Base-by-base conservation (phyloP, 1,140 invertebrate genomes). In the Bombus balteatus region DNA sequence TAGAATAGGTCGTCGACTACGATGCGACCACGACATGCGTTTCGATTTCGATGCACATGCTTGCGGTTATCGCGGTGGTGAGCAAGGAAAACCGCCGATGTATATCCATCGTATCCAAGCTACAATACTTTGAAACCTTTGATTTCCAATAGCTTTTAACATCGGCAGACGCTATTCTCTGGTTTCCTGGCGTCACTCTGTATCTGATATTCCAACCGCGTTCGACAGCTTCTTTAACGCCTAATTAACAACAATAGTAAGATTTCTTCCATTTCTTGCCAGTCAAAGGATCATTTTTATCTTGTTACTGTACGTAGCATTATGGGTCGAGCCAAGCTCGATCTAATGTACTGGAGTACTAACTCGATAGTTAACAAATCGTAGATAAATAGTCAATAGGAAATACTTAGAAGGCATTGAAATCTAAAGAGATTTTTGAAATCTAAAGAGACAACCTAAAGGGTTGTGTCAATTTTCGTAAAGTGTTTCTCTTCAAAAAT, bases 71-170 rank as follows among this genome's bases (percentile, higher is more conserved):
- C 25, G 39, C 5, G 12, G 10, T 32, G 32, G 43, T 28, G 15
- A 62, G 13, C 37, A 37, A 65, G 25, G 5, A 22, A 68, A 81
- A 85, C 78, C n/a, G 32, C 70, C 37, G 62, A 89, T 77, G 77
- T 73, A 83, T 68, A 68, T 53, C 15, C 57, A 43, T 83, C 32
- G 62, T 22, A 39, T 53, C n/a, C 62, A 18, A 80, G 25, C 62
- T 65, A 41, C 39, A 39, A 62, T 62, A 43, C 47, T 15, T 18
- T 41, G 43, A 86, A 28, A 88, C 87, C 71, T 65, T 83, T 82
- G 47, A 62, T 83, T 72, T 72, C 86, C 74, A 72, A 86, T 81
- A 70, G 18, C 70, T 86, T 32, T 88, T 89, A 89, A 80, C 82
- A 53, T 22, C 22, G 39, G 32, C 57, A 39, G 34, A 47, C 47